Conservation (phyloP, 2,888 invertebrate species). For the Cataglyphis albicans region DNA sequence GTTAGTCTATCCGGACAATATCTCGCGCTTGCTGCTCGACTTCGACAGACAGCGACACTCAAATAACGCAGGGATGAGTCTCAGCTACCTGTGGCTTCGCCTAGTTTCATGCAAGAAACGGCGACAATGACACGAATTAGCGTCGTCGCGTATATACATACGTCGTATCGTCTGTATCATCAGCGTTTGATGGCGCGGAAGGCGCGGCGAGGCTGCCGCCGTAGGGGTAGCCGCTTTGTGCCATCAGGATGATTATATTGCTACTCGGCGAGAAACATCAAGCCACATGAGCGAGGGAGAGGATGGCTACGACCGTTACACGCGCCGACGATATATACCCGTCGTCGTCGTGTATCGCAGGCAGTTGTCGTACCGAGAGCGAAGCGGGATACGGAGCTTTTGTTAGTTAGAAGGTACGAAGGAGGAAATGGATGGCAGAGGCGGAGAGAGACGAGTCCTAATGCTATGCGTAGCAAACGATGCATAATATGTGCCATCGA, state of each 20-base stretch:
- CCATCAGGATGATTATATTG: conserved; percentile 85
- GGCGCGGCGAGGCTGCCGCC: conserved; percentile 71
- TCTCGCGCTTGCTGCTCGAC: conserved; percentile 10
- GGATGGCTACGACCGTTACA: conserved; percentile 75
- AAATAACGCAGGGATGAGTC: conserved; percentile 54
- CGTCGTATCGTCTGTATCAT: conserved; percentile 85
- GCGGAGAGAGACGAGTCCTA: conserved; percentile 57
- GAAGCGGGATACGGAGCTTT: conserved; percentile 67
- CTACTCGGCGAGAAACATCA: conserved; percentile 81
- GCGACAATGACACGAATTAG: conserved; percentile 83
- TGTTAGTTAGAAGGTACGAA: conserved; percentile 67
- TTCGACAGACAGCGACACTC: conserved; percentile 35
- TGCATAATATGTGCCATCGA: conserved; percentile 63
- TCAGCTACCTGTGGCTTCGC: conserved; percentile 82
- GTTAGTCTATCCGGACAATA: conserved; percentile 56
- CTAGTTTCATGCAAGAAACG: conserved; percentile 76
- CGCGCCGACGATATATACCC: conserved; percentile 56
- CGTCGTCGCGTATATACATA: conserved; percentile 76
- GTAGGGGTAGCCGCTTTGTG: conserved; percentile 82
- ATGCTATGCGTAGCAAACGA: conserved; percentile 62
- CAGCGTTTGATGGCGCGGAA: conserved; percentile 83
- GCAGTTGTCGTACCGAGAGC: conserved; percentile 60
- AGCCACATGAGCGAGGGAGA: conserved; percentile 74
- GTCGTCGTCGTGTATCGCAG: conserved; percentile 59
- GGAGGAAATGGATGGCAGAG: conserved; percentile 63